These are phyloP conservation scores for Neocrepidodera transversa DNA, from an alignment of 2,888 invertebrate species.

Conservation along the genomic window DNA sequence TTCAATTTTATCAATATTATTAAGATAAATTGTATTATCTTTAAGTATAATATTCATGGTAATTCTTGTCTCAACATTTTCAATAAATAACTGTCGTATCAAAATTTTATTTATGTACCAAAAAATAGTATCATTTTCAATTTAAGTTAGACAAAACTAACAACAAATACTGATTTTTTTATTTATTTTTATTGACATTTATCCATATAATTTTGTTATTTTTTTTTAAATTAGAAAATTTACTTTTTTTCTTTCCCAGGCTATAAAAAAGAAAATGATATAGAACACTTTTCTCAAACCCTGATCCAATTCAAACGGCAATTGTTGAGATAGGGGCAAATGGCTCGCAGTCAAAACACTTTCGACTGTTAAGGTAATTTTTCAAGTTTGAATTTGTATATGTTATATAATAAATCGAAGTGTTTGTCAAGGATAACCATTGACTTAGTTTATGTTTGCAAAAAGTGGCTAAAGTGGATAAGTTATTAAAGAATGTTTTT, in stretches of 20 bases:
- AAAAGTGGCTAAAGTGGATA: neutral
- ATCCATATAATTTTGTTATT: neutral
- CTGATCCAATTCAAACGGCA: constrained; percentile 24
- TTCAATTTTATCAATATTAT: too few species aligned
- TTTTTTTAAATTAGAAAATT: neutral
- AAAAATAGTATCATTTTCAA: too few species aligned
- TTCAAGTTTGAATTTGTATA: constrained; percentile 22
- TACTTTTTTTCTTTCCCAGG: constrained; percentile 6
- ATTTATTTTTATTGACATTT: too few species aligned
- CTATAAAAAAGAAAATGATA: constrained; percentile 19
- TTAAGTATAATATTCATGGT: too few species aligned
- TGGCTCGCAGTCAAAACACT: constrained; percentile 13
- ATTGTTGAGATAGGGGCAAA: constrained; percentile 19
- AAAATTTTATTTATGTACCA: too few species aligned
- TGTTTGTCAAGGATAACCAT: constrained; percentile 19
- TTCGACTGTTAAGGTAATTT: constrained; percentile 25
- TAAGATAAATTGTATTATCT: too few species aligned
- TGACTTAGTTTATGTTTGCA: neutral
- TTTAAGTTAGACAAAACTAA: neutral
- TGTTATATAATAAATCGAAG: constrained; percentile 20
- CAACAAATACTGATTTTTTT: too few species aligned
- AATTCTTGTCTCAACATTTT: too few species aligned
- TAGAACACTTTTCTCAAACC: constrained; percentile 12
- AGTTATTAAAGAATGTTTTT: neutral
- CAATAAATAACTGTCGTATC: too few species aligned